Conservation (phyloP, 2,888 invertebrate species). For the Sinotaia quadrata region DNA sequence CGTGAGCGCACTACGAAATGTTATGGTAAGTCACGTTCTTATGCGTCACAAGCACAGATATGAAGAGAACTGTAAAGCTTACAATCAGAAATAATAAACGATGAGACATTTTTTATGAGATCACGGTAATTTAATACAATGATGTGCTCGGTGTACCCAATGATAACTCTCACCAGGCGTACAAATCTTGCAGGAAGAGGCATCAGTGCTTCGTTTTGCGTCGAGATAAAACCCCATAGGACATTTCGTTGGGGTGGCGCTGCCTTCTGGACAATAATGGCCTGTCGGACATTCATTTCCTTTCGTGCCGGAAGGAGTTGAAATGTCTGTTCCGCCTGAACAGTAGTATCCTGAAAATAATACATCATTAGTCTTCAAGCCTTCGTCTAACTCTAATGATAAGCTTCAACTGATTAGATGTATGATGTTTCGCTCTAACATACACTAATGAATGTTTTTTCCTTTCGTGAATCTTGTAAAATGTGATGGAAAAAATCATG, state of each 20-base stretch:
- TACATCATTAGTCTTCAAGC: too few relatives aligned
- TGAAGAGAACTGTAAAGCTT: too few relatives aligned
- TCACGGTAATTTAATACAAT: too few relatives aligned
- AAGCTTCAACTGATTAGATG: too few relatives aligned
- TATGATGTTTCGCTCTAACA: too few relatives aligned
- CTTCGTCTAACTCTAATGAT: too few relatives aligned
- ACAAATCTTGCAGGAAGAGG: conserved; percentile 62
- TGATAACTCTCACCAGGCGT: conserved; percentile 54
- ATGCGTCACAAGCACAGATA: neutral
- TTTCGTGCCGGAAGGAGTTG: conserved; percentile 57
- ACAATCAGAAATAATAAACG: too few relatives aligned
- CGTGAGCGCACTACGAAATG: neutral
- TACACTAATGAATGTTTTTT: too few relatives aligned
- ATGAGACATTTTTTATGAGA: too few relatives aligned
- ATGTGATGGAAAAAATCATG: too few relatives aligned
- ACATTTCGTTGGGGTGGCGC: conserved; percentile 53
- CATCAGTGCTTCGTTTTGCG: conserved; percentile 45
- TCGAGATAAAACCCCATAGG: conserved; percentile 65
- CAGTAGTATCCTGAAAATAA: conserved; percentile 65
- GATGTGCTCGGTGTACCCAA: too few relatives aligned
- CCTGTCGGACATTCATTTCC: conserved; percentile 65
- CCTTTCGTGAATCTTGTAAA: too few relatives aligned
- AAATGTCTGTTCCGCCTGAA: conserved; percentile 46
- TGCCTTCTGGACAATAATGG: conserved; percentile 65
- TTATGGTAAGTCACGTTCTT: neutral